Evolutionary conservation across 1,140 invertebrate species (phyloP).

Genomic region (Plutomurus gul): DNA sequence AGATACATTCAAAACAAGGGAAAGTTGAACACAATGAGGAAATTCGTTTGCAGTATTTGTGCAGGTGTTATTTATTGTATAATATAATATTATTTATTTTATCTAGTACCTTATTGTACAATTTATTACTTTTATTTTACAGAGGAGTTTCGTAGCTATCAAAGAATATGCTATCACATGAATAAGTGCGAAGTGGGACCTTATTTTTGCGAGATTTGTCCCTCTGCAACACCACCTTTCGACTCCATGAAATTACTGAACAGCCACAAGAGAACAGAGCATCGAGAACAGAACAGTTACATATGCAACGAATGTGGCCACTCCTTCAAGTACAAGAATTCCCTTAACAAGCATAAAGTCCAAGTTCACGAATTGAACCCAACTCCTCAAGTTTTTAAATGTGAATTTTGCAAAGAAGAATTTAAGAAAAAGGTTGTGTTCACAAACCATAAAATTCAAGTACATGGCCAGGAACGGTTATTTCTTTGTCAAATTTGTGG

Average conservation of each 20-base stretch:
- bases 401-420: constrained; percentile 7
- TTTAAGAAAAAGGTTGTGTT: constrained; percentile 1
- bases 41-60: constrained; percentile 35
- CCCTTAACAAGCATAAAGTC: neutral
- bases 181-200: constrained; percentile 21
- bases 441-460: constrained; percentile 33
- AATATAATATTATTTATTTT: too few relatives aligned
- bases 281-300: neutral
- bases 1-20: neutral
- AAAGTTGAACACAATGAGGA: neutral
- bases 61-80: too few relatives aligned
- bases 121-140: too few relatives aligned
- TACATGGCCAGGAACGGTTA: neutral
- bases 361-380: constrained; percentile 3
- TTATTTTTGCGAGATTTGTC: constrained; percentile 31
- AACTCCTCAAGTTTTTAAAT: neutral
- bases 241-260: constrained; percentile 28
- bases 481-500: constrained; percentile 32
- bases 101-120: too few relatives aligned
- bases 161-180: constrained; percentile 13
- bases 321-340: constrained; percentile 15
- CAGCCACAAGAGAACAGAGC: neutral
- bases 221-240: neutral
- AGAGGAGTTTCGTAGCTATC: neutral
- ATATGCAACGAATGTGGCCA: constrained; percentile 34